Evolutionary conservation across 1,140 invertebrate genomes (phyloP).

Genomic region (Fopius arisanus): DNA sequence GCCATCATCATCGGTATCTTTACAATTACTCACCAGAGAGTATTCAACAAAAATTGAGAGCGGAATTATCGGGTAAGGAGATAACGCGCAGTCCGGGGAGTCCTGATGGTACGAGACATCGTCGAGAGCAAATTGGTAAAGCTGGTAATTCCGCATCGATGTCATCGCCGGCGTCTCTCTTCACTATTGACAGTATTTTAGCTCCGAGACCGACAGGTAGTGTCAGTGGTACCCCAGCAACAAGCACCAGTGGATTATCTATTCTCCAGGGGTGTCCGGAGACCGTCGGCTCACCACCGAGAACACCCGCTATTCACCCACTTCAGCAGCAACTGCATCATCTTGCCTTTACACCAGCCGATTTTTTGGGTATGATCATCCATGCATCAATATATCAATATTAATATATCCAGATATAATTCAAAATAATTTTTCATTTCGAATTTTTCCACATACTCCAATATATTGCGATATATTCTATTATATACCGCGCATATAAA

Average conservation of each 20-base stretch:
- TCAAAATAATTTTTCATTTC: no score
- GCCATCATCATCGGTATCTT: slow-evolving; percentile 44
- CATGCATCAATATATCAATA: no score
- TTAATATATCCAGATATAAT: no score
- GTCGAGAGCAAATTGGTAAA: slow-evolving; percentile 20
- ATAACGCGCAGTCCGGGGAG: slow-evolving; percentile 44
- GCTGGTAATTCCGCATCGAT: slow-evolving; percentile 57
- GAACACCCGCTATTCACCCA: slow-evolving; percentile 50
- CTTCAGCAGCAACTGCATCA: slow-evolving; percentile 67
- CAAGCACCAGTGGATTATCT: slow-evolving; percentile 32
- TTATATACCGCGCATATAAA: no score
- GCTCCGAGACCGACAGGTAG: slow-evolving; percentile 67
- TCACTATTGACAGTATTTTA: slow-evolving; percentile 84
- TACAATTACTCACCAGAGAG: slow-evolving; percentile 49
- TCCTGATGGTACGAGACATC: slow-evolving; percentile 38
- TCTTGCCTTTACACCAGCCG: slow-evolving; percentile 70
- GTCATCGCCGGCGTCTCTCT: slow-evolving; percentile 71
- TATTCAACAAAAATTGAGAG: slow-evolving; percentile 39
- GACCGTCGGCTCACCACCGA: slow-evolving; percentile 38
- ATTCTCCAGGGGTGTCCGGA: slow-evolving; percentile 43
- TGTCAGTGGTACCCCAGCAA: slow-evolving; percentile 37
- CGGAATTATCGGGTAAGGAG: slow-evolving; percentile 25
- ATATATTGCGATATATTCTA: no score
- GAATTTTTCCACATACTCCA: no score
- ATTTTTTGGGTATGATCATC: slow-evolving; percentile 74